Evolutionary conservation across 2,888 invertebrate species (phyloP).

Genomic region (Hesperia comma): DNA sequence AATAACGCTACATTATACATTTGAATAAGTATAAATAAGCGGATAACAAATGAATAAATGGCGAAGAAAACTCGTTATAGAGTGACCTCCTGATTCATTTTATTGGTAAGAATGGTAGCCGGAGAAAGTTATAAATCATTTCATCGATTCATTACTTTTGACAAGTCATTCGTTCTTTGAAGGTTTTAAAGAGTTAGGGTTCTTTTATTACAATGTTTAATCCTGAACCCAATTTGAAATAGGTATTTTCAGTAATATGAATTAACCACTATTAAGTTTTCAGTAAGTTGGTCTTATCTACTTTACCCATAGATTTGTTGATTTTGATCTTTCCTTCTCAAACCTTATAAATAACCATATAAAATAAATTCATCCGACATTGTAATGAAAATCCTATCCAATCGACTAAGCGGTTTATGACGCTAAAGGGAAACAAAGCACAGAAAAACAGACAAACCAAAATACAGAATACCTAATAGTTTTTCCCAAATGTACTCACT

Average conservation of each 20-base stretch:
- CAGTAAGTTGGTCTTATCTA: no score
- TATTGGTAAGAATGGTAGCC: constrained; percentile 22
- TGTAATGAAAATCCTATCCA: no score
- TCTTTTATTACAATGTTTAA: neutral
- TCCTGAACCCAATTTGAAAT: neutral
- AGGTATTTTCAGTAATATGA: neutral
- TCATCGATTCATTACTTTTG: constrained; percentile 27
- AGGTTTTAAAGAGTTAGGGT: constrained; percentile 13
- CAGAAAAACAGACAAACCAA: no score
- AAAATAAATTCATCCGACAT: no score
- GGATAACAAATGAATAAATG: constrained; percentile 20
- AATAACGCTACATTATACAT: constrained; percentile 3
- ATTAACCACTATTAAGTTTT: no score
- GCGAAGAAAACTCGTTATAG: constrained; percentile 30
- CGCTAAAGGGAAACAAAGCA: no score
- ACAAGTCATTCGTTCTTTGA: constrained; percentile 32
- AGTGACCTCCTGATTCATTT: constrained; percentile 22
- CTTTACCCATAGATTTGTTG: no score
- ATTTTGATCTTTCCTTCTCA: no score
- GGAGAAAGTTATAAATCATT: constrained; percentile 39
- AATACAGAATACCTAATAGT: no score
- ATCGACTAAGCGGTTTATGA: no score
- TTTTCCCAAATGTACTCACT: no score
- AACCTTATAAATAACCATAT: no score
- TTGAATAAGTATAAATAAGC: constrained; percentile 17